Conservation (phyloP, 2,113 vertebrate species). For the Sinocyclocheilus anshuiensis region DNA sequence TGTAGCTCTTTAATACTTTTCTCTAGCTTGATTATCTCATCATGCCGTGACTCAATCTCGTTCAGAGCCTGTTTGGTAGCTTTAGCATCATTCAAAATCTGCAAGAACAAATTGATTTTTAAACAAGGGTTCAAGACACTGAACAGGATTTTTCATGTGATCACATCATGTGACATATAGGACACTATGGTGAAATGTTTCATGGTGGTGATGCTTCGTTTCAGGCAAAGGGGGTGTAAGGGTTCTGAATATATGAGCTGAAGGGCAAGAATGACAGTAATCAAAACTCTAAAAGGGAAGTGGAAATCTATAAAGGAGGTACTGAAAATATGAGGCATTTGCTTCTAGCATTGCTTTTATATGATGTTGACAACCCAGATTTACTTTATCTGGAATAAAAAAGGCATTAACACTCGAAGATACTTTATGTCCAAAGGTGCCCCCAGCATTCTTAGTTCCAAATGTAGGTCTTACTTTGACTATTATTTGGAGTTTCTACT, state of each 20-base stretch:
- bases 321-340: not conserved
- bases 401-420: not conserved
- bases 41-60: constrained; percentile 86
- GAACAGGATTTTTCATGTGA: not conserved
- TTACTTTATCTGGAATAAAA: not conserved
- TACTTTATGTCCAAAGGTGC: not conserved
- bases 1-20: constrained; percentile 87
- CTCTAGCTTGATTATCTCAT: constrained; percentile 89
- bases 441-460: not conserved
- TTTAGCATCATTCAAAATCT: constrained; percentile 86
- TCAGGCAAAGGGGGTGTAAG: not conserved
- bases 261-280: not conserved
- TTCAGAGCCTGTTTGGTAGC: constrained; percentile 85
- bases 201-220: not conserved
- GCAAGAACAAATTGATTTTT: constrained; percentile 5
- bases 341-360: not conserved
- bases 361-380: constrained; percentile 9
- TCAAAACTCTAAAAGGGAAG: not conserved
- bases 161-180: constrained; percentile 2
- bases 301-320: not conserved
- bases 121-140: not conserved
- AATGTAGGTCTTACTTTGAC: not conserved
- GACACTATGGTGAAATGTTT: not conserved
- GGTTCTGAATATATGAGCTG: not conserved
- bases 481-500: not conserved